Evolutionary conservation across 2,113 vertebrate species (phyloP).

Genomic region (Odobenus rosmarus): DNA sequence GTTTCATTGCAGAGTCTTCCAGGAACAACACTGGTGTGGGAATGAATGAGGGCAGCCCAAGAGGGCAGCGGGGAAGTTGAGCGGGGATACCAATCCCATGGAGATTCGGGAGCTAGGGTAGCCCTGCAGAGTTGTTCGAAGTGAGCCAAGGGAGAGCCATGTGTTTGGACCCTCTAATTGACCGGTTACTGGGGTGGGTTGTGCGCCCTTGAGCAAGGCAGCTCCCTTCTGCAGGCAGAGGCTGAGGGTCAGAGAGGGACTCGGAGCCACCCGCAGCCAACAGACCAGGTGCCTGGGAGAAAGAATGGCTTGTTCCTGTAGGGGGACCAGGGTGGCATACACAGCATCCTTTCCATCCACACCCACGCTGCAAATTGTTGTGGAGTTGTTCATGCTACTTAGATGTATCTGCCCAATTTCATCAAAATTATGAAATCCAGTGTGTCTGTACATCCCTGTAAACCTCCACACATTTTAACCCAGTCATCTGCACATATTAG

Average conservation of each 20-base stretch:
- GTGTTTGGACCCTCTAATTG: neutral
- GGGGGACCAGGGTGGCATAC: accelerated
- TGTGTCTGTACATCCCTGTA: neutral
- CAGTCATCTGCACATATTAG: neutral
- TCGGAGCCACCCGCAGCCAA: neutral
- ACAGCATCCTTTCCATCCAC: neutral
- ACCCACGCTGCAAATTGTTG: neutral
- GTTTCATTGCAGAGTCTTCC: neutral
- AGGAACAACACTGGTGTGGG: neutral
- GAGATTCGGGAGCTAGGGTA: neutral
- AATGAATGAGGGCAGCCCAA: neutral
- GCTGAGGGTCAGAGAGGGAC: neutral
- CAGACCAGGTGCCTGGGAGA: neutral
- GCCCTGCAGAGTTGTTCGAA: neutral
- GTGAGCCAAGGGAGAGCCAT: neutral
- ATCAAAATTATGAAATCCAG: neutral
- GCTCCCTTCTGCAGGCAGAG: neutral
- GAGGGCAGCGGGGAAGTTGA: neutral
- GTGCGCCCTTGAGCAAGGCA: neutral
- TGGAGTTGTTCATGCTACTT: neutral
- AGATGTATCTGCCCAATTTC: neutral
- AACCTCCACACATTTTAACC: neutral
- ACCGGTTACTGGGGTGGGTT: neutral
- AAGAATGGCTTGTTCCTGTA: neutral
- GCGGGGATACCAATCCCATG: accelerated